phyloP scores from a whole-genome alignment of 2,113 vertebrate species.

The Amblyornis subalaris region DNA sequence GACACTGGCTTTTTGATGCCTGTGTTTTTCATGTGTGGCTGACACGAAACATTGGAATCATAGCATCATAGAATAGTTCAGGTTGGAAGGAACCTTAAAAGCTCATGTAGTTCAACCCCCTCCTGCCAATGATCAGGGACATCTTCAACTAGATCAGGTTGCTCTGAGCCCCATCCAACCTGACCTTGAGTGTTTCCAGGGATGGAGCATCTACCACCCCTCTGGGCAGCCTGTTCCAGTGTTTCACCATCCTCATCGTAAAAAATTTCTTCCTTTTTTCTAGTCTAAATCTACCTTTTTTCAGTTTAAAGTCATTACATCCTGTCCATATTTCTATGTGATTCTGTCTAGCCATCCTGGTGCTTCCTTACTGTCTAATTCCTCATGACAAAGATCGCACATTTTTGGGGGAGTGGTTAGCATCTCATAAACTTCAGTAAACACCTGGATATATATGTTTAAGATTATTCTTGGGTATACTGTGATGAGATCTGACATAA shows the following conservation, averaged over 20 bases:
- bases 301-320: neutral
- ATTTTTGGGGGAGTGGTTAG: neutral
- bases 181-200: neutral
- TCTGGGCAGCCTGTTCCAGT: neutral
- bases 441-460: neutral
- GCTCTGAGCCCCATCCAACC: neutral
- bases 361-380: neutral
- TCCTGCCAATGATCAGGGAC: accelerated
- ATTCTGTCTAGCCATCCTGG: neutral
- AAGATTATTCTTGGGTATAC: neutral
- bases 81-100: neutral
- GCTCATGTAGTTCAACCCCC: neutral
- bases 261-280: neutral
- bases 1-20: neutral
- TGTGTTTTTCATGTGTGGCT: neutral
- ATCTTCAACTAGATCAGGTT: neutral
- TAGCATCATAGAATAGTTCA: neutral
- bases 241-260: neutral
- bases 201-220: neutral
- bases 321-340: neutral
- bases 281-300: neutral
- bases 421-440: neutral
- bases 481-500: neutral
- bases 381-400: neutral
- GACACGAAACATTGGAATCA: neutral